Conservation (phyloP, 2,888 invertebrate species). For the Phania funesta region DNA sequence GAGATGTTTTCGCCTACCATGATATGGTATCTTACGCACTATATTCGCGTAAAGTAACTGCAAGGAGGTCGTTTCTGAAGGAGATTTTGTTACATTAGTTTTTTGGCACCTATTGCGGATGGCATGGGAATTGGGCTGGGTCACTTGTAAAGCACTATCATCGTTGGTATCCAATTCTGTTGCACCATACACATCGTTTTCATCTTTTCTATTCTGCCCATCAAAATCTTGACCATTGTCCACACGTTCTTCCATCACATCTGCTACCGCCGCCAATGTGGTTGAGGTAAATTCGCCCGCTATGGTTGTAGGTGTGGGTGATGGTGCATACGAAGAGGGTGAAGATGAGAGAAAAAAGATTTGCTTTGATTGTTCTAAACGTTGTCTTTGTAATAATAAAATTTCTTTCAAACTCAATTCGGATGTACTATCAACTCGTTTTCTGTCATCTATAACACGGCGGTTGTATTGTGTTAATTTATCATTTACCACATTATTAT, state of each 20-base stretch:
- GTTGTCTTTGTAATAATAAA: conserved; percentile 76
- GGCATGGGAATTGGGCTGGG: conserved; percentile 33
- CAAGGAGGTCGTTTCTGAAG: conserved; percentile 74
- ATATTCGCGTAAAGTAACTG: conserved; percentile 76
- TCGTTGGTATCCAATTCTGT: conserved; percentile 61
- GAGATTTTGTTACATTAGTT: conserved; percentile 72
- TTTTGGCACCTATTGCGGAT: conserved; percentile 43
- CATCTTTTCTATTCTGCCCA: conserved; percentile 17
- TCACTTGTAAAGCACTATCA: conserved; percentile 60
- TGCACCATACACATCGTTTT: background rate
- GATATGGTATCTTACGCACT: conserved; percentile 73
- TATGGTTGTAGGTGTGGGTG: conserved; percentile 72
- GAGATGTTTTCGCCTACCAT: conserved; percentile 66
- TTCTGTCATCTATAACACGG: conserved; percentile 16
- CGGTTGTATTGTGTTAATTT: background rate
- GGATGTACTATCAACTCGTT: conserved; percentile 58
- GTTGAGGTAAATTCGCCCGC: conserved; percentile 71
- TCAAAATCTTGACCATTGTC: background rate
- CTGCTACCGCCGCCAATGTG: conserved; percentile 50
- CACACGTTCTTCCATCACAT: conserved; percentile 39
- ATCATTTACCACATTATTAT: conserved; percentile 26
- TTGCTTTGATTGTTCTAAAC: conserved; percentile 78
- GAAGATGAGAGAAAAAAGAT: conserved; percentile 78
- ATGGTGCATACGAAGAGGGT: conserved; percentile 73
- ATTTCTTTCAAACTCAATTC: conserved; percentile 75